phyloP scores from a whole-genome alignment of 2,797 vertebrate genomes.

The Novumbra hubbsi region DNA sequence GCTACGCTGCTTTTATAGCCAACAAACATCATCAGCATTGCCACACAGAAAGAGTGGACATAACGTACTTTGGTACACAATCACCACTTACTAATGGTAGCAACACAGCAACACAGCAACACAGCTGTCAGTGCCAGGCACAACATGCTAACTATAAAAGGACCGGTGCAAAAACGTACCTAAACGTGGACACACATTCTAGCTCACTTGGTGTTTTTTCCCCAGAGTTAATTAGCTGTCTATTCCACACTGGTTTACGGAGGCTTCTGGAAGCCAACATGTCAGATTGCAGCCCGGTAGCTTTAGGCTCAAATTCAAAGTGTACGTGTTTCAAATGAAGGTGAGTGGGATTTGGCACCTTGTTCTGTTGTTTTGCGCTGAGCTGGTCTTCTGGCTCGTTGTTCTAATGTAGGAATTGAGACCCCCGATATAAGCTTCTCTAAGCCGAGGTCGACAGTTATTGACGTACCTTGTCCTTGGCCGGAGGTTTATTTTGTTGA shows the following conservation, averaged over 20 bases:
- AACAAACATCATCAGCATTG: not conserved
- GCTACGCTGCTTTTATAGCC: not conserved
- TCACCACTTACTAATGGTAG: not conserved
- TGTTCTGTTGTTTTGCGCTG: slow-evolving; percentile 60
- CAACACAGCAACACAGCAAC: no score
- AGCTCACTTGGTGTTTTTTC: not conserved
- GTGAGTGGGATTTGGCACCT: slow-evolving; percentile 5
- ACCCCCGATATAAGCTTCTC: slow-evolving; percentile 58
- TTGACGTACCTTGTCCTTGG: slow-evolving; percentile 40
- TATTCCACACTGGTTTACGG: slow-evolving; percentile 57
- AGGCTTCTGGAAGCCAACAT: slow-evolving; percentile 42
- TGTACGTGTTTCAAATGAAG: slow-evolving; percentile 55
- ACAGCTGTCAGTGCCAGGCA: not conserved
- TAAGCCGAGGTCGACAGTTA: slow-evolving; percentile 58
- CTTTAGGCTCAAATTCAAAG: slow-evolving; percentile 40
- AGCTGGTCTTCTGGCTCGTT: slow-evolving; percentile 53
- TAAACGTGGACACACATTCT: not conserved
- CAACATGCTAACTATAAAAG: not conserved
- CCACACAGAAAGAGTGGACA: not conserved
- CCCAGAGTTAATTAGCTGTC: slow-evolving; percentile 35
- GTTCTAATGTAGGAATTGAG: slow-evolving; percentile 64
- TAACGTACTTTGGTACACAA: not conserved
- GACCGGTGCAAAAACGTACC: not conserved
- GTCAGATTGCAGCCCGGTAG: slow-evolving; percentile 66
- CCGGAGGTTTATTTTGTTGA: slow-evolving; percentile 58